Evolutionary conservation across 2,888 invertebrate species (phyloP).

Genomic region (Flabesymbios commensalis): DNA sequence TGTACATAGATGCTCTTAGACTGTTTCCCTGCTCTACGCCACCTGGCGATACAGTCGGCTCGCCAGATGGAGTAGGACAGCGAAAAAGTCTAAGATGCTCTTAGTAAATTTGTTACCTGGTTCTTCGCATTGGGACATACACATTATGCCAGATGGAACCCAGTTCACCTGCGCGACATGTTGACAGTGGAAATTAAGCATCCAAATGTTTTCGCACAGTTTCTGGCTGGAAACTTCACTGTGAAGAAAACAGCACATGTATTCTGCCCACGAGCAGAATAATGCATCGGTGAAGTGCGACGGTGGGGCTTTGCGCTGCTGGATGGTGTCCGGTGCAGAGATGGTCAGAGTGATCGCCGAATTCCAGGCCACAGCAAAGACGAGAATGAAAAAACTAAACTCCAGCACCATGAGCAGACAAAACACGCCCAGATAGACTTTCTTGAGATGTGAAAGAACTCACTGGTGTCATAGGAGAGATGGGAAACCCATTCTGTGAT

Average conservation of each 20-base stretch:
- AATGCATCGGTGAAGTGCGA: conserved; percentile 25
- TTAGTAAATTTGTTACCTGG: no score
- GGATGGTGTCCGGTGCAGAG: conserved; percentile 29
- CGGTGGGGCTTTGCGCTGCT: conserved; percentile 28
- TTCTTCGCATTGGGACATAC: not conserved
- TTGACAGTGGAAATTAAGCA: not conserved
- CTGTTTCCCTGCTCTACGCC: no score
- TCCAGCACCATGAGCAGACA: no score
- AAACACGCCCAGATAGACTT: no score
- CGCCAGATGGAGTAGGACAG: no score
- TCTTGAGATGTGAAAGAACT: no score
- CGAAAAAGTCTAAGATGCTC: no score
- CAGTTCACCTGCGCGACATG: not conserved
- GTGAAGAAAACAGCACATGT: conserved; percentile 10
- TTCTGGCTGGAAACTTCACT: not conserved
- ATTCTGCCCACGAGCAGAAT: conserved; percentile 32
- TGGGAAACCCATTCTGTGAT: conserved; percentile 25
- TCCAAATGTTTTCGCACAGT: not conserved
- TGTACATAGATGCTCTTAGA: no score
- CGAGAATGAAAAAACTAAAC: no score
- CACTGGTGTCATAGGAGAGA: no score
- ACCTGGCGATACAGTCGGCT: no score
- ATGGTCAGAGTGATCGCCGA: conserved; percentile 18
- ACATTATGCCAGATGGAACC: not conserved
- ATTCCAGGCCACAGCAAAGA: conserved; percentile 17